Percentiles rank a stretch among this genome's conserved stretches.
These are phyloP conservation scores for Cerceris rybyensis DNA, from an alignment of 2,888 invertebrate species.

Conservation along the genomic window DNA sequence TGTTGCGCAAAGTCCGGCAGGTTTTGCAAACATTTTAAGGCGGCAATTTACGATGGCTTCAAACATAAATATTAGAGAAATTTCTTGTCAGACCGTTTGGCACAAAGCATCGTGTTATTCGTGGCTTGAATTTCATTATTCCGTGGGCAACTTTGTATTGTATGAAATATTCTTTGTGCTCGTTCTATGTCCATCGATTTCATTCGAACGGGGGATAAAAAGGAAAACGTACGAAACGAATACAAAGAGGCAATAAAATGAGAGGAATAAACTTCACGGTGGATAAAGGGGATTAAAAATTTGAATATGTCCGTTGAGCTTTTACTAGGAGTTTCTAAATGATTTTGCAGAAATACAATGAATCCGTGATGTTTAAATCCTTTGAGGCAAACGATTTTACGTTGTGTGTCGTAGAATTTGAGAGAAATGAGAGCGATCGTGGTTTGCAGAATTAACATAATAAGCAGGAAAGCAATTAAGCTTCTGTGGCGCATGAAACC, in stretches of 20 bases:
- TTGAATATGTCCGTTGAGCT: no score
- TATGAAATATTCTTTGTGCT: background rate
- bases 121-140: background rate
- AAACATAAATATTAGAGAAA: background rate
- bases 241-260: background rate
- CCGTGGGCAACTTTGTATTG: background rate
- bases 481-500: no score
- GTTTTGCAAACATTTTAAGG: constrained; percentile 16
- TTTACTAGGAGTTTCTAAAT: no score
- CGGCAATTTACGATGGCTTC: constrained; percentile 6
- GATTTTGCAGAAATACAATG: no score
- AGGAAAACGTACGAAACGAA: background rate
- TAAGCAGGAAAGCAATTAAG: no score
- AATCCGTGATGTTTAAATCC: no score
- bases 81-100: background rate
- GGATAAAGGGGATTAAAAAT: no score
- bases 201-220: background rate
- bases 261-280: background rate
- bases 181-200: background rate
- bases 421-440: no score
- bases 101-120: background rate
- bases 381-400: no score
- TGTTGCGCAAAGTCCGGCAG: background rate
- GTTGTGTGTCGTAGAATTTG: no score
- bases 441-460: no score